A percentile compares a stretch with the other conserved stretches of the same genome.
Conservation (phyloP, 2,888 invertebrate genomes). For the Drosophila aldrichi region DNA sequence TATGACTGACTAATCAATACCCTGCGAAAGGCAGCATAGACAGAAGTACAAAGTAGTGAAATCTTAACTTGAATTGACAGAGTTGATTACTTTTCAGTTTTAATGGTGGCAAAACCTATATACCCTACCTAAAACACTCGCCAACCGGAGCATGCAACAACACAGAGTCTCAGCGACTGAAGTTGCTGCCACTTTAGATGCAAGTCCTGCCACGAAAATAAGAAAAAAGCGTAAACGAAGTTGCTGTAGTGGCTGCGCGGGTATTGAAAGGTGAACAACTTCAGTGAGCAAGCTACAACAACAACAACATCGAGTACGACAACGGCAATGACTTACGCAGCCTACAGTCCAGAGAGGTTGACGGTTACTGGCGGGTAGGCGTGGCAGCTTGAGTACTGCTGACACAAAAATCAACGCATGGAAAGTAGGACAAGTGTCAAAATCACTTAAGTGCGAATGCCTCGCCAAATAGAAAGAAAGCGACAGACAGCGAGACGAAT, state of each 20-base stretch:
- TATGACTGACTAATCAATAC: background rate
- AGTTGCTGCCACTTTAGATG: constrained; percentile 62
- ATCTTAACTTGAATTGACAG: background rate
- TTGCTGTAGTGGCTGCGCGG: constrained; percentile 40
- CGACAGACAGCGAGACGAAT: constrained; percentile 40
- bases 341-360: constrained; percentile 6
- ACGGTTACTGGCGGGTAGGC: background rate
- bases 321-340: constrained; percentile 19
- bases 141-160: background rate
- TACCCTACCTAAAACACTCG: background rate
- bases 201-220: constrained; percentile 30
- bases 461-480: constrained; percentile 71
- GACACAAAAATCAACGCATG: constrained; percentile 80
- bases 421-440: constrained; percentile 80
- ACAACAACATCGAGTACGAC: constrained; percentile 5
- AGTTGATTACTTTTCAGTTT: background rate
- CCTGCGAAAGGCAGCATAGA: background rate
- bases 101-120: background rate
- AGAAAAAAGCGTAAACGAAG: constrained; percentile 22
- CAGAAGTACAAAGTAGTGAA: background rate
- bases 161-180: constrained; percentile 37
- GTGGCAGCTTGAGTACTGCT: constrained; percentile 54
- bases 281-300: constrained; percentile 28
- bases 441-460: constrained; percentile 80
- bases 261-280: constrained; percentile 77